Evolutionary conservation across 1,140 invertebrate species (phyloP), one percentile per base, ranked within the genome.

Genomic region (Hyles vespertilio): DNA sequence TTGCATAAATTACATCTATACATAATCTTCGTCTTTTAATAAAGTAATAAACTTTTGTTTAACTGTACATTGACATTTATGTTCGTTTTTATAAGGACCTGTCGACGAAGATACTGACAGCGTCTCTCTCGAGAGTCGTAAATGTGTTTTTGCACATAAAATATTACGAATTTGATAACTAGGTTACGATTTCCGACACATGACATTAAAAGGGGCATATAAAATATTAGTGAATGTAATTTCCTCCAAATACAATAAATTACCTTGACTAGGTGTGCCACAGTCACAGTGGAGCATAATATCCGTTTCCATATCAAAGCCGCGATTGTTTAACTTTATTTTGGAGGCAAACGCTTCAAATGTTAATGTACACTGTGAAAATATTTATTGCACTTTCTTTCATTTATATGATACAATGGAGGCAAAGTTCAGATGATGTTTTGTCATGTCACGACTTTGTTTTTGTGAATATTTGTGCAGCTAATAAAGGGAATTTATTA

Each of bases 211-310:
- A 51, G 12, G 9, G 8, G 33, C 34, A 12, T 32, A 50, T 34
- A 34, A n/a, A 11, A 43, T 43, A 54, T 11, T 54, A 44, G 34
- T 11, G n/a, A 36, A 32, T 43, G 52, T n/a, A 43, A 54, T 54
- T 54, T 54, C 52, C 52, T 54, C 43, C 22, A 45, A 33, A 54
- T 33, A 56, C 54, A 56, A 48, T 48, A 48, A 56, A 47, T 48
- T 48, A 56, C 54, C 54, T 56, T 56, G 54, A 56, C 54, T 47
- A 7, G 46, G 12, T 22, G 12, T 11, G n/a, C n/a, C 22, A 22
- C 22, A n/a, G 22, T 56, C 45, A 48, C 9, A 56, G 33, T 56
- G 45, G 45, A 47, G 8, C 11, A 48, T n/a, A 56, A 48, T 48
- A 47, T 56, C 54, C 54, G 54, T 48, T 48, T 56, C 32, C 3